These are phyloP conservation scores for Drosophila falleni DNA, from an alignment of 2,888 invertebrate genomes.

Conservation along the genomic window DNA sequence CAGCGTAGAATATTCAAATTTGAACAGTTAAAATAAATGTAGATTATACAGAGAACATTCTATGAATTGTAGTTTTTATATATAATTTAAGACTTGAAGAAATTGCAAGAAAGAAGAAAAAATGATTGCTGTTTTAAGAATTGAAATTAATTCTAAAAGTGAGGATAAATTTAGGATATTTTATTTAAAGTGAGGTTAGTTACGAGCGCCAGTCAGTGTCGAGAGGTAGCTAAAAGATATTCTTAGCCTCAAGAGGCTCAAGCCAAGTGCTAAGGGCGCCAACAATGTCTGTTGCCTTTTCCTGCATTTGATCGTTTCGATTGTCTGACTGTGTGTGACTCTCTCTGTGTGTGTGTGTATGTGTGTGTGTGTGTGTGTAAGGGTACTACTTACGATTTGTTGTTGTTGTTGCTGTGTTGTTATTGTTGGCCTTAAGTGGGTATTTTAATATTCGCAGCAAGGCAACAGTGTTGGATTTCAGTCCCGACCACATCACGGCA, in stretches of 20 bases:
- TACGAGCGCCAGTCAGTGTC: constrained; percentile 8
- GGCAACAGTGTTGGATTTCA: constrained; percentile 74
- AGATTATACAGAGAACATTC: neutral
- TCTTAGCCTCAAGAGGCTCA: constrained; percentile 31
- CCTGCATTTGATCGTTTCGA: constrained; percentile 49
- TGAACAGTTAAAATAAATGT: neutral
- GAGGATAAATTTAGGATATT: neutral
- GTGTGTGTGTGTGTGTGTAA: constrained; percentile 42
- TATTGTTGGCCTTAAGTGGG: constrained; percentile 71
- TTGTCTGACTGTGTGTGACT: constrained; percentile 16
- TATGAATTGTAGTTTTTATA: neutral
- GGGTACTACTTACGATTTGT: constrained; percentile 49
- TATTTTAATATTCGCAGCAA: constrained; percentile 77
- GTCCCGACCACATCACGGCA: constrained; percentile 51
- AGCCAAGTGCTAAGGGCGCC: constrained; percentile 57
- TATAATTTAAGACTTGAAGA: neutral
- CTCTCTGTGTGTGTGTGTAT: constrained; percentile 14
- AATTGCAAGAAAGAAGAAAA: neutral
- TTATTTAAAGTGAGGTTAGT: constrained; percentile 13
- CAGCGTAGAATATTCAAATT: neutral
- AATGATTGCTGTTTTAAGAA: too few relatives aligned
- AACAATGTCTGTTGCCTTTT: constrained; percentile 45
- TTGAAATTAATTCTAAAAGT: neutral
- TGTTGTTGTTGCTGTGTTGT: constrained; percentile 39
- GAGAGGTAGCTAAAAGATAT: constrained; percentile 30